A percentile compares a stretch with the other conserved stretches of the same genome.
phyloP scores from a whole-genome alignment of 35 echinoderm and acorn worm genomes.

The Lytechinus variegatus region DNA sequence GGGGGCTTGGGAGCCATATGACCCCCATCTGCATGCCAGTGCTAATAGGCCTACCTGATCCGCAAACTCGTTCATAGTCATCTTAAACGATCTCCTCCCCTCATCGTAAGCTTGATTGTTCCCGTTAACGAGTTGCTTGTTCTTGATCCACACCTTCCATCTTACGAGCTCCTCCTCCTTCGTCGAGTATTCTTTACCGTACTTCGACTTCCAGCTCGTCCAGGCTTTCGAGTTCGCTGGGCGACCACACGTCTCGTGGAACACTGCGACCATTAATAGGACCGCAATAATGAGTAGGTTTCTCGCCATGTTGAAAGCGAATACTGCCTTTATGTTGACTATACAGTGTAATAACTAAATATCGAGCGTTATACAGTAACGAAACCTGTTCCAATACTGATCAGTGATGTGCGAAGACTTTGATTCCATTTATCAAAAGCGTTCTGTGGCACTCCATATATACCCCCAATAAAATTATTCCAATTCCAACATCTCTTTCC shows the following conservation, averaged over 20 bases:
- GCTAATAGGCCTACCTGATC: background rate
- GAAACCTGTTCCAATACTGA: background rate
- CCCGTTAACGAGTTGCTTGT: background rate
- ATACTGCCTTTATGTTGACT: background rate
- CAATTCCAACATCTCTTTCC: too few species aligned
- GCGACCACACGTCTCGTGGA: background rate
- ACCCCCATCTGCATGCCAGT: too few species aligned
- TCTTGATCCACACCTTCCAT: background rate
- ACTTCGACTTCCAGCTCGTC: background rate
- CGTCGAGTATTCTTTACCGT: background rate
- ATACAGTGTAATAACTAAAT: background rate
- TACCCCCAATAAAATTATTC: too few species aligned
- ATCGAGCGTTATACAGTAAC: background rate
- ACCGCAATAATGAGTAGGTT: background rate
- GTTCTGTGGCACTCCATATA: too few species aligned
- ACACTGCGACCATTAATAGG: background rate
- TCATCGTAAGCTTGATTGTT: background rate
- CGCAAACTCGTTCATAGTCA: background rate
- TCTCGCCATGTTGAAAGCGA: conserved; percentile 13
- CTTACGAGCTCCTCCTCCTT: background rate
- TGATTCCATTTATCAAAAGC: too few species aligned
- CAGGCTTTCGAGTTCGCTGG: background rate
- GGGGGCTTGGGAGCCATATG: too few species aligned
- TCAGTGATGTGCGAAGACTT: too few species aligned
- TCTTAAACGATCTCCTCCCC: background rate